Evolutionary conservation across 2,113 vertebrate genomes (phyloP), one percentile per base, ranked within the genome.

Genomic region (Oophaga pumilio): DNA sequence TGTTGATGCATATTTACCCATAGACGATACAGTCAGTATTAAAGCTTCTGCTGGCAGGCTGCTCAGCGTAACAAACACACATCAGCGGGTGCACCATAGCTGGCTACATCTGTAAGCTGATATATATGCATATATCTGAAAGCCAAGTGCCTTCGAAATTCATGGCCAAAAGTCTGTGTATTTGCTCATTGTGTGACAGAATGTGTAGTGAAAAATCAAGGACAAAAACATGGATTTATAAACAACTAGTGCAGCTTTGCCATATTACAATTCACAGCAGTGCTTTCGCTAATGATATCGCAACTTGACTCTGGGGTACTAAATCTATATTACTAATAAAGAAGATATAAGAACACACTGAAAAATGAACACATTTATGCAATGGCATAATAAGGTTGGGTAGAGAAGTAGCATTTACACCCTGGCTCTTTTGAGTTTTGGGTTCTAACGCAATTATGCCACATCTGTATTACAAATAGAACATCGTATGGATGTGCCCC

Each of bases 71-170:
- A 83, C 81, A 53, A 66, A 83, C 81, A 83, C 62, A 83, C 64
- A 83, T 26, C 81, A 83, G 81, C 81, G n/a, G 62, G 49, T 52
- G 62, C 80, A 69, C 43, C 69, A 69, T 69, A 26, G 62, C 26
- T 53, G 62, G 62, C 62, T 83, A 83, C 81, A 83, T 83, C 64
- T 83, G 80, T 82, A 82, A 66, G 33, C 59, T 66, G 33, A 66
- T 69, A 83, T 69, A 83, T 69, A 83, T 83, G 53, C 62, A 83
- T 82, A 82, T 22, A 82, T 66, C 20, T 82, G 80, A 24, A 64
- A 82, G 33, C 60, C 60, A 66, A 50, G 80, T 66, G 33, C 22
- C 8, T 82, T 64, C 9, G 66, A n/a, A 68, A 68, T 26, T 49
- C 49, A 50, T 66, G 43, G 62, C 49, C 64, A 73, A 73, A 84